A percentile compares a stretch with the other conserved stretches of the same genome.
Conservation (phyloP, 2,888 invertebrate genomes). For the Hypomecis atomaria region DNA sequence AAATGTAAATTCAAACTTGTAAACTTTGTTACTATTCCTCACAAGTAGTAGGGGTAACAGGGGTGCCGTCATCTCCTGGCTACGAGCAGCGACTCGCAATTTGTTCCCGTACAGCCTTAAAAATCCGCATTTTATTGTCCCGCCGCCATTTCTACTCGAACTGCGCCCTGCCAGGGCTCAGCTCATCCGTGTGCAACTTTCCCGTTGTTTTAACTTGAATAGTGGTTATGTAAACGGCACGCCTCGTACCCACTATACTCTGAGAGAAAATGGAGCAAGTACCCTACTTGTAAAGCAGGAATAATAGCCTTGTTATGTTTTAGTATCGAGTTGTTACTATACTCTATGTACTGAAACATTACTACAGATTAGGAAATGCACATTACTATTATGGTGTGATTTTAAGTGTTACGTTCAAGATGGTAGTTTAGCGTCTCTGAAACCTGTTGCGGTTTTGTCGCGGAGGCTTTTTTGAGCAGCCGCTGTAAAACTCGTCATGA, state of each 20-base stretch:
- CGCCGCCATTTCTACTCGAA: constrained; percentile 73
- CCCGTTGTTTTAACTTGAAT: constrained; percentile 44
- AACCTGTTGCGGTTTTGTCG: too few relatives aligned
- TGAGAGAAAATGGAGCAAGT: neutral
- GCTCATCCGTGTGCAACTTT: constrained; percentile 50
- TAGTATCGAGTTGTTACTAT: too few relatives aligned
- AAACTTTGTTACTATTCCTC: constrained; percentile 25
- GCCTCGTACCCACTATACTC: neutral
- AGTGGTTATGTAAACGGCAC: constrained; percentile 19
- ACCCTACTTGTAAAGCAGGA: neutral
- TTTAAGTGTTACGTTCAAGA: too few relatives aligned
- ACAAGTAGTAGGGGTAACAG: constrained; percentile 58
- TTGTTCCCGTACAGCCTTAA: constrained; percentile 80
- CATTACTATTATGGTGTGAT: too few relatives aligned
- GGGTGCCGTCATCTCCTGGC: constrained; percentile 64
- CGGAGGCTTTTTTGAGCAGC: too few relatives aligned
- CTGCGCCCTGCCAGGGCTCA: constrained; percentile 60
- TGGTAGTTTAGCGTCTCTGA: too few relatives aligned
- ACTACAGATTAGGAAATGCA: too few relatives aligned
- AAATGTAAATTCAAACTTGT: constrained; percentile 9
- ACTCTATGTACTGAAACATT: too few relatives aligned
- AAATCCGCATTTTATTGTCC: constrained; percentile 82
- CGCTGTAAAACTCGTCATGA: too few relatives aligned
- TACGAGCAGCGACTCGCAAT: constrained; percentile 71
- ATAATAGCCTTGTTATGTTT: too few relatives aligned